Evolutionary conservation across 2,797 vertebrate genomes (phyloP), one percentile per base, ranked within the genome.

Genomic region (Zalophus californianus): DNA sequence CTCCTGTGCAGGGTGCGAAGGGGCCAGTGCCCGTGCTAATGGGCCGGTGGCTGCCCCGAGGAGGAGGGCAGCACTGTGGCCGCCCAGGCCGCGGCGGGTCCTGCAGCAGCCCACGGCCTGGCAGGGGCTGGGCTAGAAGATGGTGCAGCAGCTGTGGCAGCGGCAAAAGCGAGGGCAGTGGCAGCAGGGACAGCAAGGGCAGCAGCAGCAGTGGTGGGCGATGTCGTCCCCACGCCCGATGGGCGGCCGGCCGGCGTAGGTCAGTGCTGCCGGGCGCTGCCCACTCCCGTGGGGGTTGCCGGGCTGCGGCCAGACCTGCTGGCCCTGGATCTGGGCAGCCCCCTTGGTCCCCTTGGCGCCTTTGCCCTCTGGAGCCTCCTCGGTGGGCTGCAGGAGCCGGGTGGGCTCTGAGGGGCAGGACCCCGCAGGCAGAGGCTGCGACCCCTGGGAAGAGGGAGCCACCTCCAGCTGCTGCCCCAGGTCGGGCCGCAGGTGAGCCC

Each of bases 401-500:
- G 2, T 1, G 12, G 97, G 92, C 77, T 88, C 96, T 0, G 4
- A 83, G 87, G n/a, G 1, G 14, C 87, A 92, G 92, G 85, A 7
- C 8, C 23, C 86, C 25, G 2, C 2, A 0, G 97, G 96, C 75
- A 82, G 91, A 38, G 95, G 86, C 70, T 89, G 97, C 0, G 21
- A 44, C 62, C 90, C 96, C 0, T 41, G n/a, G 52, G 64, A 77
- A 75, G 84, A 12, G 12, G 90, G 41, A 2, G 41, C 54, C 2
- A 0, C 50, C 14, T 87, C 90, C 79, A 95, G 97, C 90, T 98
- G 98, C 0, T 98, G 98, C 9, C 96, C 92, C 93, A 99, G 96
- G 48, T 98, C 98, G 0, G 97, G 97, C 54, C 41, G 94, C 72
- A 99, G 99, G 95, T 99, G 99, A 0, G 99, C 99, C 38, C 99